Evolutionary conservation across 1,140 invertebrate genomes (phyloP).

Genomic region (Pseudoatta argentina): DNA sequence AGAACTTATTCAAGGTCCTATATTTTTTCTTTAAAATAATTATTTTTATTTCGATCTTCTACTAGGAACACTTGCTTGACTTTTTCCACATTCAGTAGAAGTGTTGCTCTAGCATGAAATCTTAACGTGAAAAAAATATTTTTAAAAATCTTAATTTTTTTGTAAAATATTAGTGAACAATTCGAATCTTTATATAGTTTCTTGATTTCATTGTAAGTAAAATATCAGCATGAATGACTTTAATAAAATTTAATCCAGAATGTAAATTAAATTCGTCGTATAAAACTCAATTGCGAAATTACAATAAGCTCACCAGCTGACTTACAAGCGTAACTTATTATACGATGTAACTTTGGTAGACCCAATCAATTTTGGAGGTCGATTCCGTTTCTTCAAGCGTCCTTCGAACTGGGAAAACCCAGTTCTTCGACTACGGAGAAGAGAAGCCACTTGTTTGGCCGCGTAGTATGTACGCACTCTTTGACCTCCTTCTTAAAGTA

Average conservation of each 20-base stretch:
- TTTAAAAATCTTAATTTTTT: background rate
- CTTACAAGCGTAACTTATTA: slow-evolving; percentile 39
- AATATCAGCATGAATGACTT: background rate
- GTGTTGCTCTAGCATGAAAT: too few species aligned
- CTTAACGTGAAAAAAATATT: background rate
- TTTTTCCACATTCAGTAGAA: background rate
- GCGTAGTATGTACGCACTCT: slow-evolving; percentile 27
- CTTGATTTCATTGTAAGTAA: background rate
- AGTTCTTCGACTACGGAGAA: background rate
- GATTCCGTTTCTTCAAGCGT: slow-evolving; percentile 35
- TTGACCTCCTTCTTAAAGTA: slow-evolving; percentile 59
- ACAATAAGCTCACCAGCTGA: background rate
- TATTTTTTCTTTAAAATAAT: slow-evolving; percentile 3
- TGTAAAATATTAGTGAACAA: background rate
- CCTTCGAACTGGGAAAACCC: slow-evolving; percentile 72
- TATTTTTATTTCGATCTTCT: background rate
- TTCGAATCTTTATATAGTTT: background rate
- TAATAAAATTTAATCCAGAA: background rate
- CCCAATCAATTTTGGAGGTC: slow-evolving; percentile 17
- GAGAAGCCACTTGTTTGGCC: background rate
- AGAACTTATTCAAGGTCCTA: too few species aligned
- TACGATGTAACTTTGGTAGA: slow-evolving; percentile 21
- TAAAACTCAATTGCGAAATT: background rate
- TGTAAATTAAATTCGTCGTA: background rate
- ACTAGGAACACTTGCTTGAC: background rate